Evolutionary conservation across 2,113 vertebrate genomes (phyloP), one percentile per base, ranked within the genome.

Genomic region (Poeciliopsis turrubarensis): DNA sequence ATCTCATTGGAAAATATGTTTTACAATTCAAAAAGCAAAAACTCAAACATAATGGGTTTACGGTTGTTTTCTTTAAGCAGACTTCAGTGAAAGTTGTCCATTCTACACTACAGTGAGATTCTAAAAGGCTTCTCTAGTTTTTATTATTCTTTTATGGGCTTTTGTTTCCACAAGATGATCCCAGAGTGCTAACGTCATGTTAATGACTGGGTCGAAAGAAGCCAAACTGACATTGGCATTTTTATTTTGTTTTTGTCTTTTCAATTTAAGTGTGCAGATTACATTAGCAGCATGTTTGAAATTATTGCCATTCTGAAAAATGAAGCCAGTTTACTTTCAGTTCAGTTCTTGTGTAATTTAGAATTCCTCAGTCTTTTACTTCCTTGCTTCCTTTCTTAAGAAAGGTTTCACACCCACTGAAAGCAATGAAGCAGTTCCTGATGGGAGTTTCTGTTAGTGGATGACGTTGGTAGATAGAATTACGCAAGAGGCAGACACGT

Each of bases 71-170:
- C 44, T 19, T 47, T 19, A 17, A 47, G 5, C 5, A 47, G 44
- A 19, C 44, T 47, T 47, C 14, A 47, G 44, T 19, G 14, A 47
- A 47, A 19, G 44, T 47, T 47, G 41, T 51, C 19, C 60, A 1
- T 17, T 9, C 54, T 32, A 62, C 68, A 17, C 44, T 67, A 83
- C 31, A 32, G 1, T 70, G 64, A 57, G 71, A 1, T 39, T 73
- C 73, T 72, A 67, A 70, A 77, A 61, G 2, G 15, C 8, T 32
- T 25, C 31, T 39, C 13, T 39, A 19, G 11, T 1, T 15, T 25
- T 39, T 39, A 34, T 10, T 11, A n/a, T 7, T 7, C 32, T n/a
- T 65, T 37, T 31, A 8, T 63, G 34, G 8, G n/a, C 3, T 65
- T 65, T n/a, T 13, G 32, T 37, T 65, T 66, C 14, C 15, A 11